Conservation (phyloP, 2,797 vertebrate genomes). For the Danio albolineatus region DNA sequence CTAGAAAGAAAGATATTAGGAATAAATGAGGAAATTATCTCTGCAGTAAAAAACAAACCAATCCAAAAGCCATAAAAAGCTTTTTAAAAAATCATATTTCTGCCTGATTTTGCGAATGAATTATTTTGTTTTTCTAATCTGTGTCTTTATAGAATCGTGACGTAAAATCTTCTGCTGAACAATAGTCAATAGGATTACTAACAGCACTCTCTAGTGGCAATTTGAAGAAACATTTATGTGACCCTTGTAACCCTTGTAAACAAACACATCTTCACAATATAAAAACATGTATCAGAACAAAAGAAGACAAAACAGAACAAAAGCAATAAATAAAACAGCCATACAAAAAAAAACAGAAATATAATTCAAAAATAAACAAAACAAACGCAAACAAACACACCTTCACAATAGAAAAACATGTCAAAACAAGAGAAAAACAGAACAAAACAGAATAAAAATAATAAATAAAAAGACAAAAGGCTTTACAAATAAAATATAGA, state of each 20-base stretch:
- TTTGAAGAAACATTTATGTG: neutral
- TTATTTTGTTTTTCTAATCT: neutral
- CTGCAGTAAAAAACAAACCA: neutral
- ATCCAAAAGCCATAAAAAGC: no score
- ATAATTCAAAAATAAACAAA: neutral
- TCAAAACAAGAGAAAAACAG: no score
- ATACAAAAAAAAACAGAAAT: neutral
- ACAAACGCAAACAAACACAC: neutral
- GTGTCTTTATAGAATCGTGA: neutral
- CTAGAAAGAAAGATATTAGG: slow-evolving; percentile 75
- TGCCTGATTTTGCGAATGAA: neutral
- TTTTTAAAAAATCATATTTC: neutral
- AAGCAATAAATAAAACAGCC: neutral
- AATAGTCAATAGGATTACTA: neutral
- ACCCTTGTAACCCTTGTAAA: neutral
- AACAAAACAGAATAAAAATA: no score
- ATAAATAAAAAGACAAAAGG: neutral
- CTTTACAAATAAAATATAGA: no score
- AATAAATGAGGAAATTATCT: neutral
- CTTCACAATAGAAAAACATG: neutral
- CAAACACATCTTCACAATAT: neutral
- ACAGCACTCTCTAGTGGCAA: slow-evolving; percentile 47
- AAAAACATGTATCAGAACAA: neutral
- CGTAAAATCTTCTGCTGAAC: neutral
- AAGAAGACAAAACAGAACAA: neutral